phyloP scores from a whole-genome alignment of 2,797 vertebrate species.

The Hylomyscus alleni region DNA sequence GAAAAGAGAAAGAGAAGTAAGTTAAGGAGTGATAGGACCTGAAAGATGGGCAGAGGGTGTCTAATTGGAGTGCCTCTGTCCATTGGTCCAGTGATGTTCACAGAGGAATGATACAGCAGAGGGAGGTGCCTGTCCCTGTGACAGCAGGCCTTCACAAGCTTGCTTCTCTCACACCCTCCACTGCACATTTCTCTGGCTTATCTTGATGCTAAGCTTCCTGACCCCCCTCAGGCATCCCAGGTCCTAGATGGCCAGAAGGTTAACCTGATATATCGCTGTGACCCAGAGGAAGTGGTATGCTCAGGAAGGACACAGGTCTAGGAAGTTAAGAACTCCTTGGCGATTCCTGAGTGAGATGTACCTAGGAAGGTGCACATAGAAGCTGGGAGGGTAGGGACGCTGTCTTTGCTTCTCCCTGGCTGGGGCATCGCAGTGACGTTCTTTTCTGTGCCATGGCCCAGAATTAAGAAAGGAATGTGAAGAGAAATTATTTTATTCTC shows the following conservation, averaged over 20 bases:
- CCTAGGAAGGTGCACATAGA: not conserved
- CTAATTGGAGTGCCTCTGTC: fast-evolving
- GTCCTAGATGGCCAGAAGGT: not conserved
- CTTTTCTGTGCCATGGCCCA: fast-evolving
- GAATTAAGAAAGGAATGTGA: not conserved
- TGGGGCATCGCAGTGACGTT: not conserved
- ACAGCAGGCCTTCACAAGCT: fast-evolving
- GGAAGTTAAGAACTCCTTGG: not conserved
- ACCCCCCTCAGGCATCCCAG: fast-evolving
- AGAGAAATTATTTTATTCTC: not conserved
- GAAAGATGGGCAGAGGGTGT: no score
- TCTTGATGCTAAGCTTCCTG: not conserved
- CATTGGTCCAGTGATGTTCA: fast-evolving
- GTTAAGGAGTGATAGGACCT: not conserved
- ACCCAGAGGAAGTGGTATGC: not conserved
- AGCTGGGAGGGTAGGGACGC: fast-evolving
- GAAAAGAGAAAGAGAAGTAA: not conserved
- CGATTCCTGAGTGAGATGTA: fast-evolving
- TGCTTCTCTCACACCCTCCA: fast-evolving
- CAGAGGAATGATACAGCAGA: fast-evolving
- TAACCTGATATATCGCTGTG: fast-evolving
- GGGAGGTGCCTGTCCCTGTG: fast-evolving
- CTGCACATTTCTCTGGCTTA: fast-evolving
- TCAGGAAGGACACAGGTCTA: not conserved
- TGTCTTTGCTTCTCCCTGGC: not conserved